Percentiles rank a stretch among this genome's conserved stretches.
Conservation (phyloP, 1,140 invertebrate genomes). For the Hylaeus anthracinus region DNA sequence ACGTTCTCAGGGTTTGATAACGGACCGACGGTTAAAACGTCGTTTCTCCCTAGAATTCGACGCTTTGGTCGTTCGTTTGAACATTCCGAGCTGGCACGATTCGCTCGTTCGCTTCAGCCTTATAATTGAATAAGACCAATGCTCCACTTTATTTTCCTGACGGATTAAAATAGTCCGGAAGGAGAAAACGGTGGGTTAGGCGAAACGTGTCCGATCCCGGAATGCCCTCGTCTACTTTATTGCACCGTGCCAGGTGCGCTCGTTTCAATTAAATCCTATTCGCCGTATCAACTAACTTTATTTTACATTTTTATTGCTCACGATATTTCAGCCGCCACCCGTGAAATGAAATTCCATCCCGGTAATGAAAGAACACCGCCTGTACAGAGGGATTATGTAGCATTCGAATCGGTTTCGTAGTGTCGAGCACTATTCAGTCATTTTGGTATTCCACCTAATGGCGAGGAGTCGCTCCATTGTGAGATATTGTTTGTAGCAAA, state of each 20-base stretch:
- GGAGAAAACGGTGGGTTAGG: neutral
- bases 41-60: neutral
- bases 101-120: neutral
- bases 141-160: conserved; percentile 2
- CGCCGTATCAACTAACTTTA: neutral
- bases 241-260: neutral
- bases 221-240: neutral
- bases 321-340: neutral
- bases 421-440: too few relatives aligned
- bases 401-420: neutral
- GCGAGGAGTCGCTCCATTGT: too few relatives aligned
- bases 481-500: too few relatives aligned
- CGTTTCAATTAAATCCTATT: neutral
- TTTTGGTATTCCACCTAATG: too few relatives aligned
- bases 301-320: neutral
- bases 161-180: conserved; percentile 44
- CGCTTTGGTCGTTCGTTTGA: neutral
- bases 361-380: neutral
- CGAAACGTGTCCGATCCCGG: conserved; percentile 5
- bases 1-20: conserved; percentile 8
- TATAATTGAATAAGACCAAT: conserved; percentile 27
- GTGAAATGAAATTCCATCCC: neutral
- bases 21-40: conserved; percentile 6
- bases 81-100: neutral
- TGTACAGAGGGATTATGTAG: neutral